phyloP scores from a whole-genome alignment of 1,140 invertebrate species.

The Zaprionus capensis region DNA sequence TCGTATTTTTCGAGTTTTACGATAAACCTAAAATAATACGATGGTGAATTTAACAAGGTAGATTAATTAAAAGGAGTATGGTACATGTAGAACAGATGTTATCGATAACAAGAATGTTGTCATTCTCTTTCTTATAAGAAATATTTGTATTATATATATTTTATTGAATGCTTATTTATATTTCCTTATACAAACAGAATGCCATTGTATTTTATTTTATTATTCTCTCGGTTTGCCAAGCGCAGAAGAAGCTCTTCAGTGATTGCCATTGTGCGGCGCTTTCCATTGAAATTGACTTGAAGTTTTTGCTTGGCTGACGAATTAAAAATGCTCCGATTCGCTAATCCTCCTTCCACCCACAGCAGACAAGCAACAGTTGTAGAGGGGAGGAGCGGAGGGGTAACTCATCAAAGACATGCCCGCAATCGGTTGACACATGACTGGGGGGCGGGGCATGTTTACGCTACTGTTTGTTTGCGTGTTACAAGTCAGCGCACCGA shows the following conservation, averaged over 20 bases:
- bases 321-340: constrained; percentile 1
- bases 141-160: no score
- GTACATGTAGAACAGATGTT: not conserved
- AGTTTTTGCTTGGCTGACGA: constrained; percentile 1
- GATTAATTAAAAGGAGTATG: no score
- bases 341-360: not conserved
- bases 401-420: constrained; percentile 53
- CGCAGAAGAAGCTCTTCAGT: not conserved
- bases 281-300: constrained; percentile 10
- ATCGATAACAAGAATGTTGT: not conserved
- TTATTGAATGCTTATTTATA: not conserved
- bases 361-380: not conserved
- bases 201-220: not conserved
- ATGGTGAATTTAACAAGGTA: no score
- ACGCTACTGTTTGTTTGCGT: constrained; percentile 27
- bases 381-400: not conserved
- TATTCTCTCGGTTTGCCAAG: not conserved
- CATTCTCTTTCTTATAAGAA: not conserved
- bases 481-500: constrained; percentile 62
- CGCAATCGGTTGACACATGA: constrained; percentile 32
- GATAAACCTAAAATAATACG: no score
- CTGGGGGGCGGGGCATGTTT: constrained; percentile 18
- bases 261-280: not conserved
- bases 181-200: not conserved
- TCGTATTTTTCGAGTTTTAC: no score